Evolutionary conservation across 1,140 invertebrate genomes (phyloP).

Genomic region (Idris sp.): DNA sequence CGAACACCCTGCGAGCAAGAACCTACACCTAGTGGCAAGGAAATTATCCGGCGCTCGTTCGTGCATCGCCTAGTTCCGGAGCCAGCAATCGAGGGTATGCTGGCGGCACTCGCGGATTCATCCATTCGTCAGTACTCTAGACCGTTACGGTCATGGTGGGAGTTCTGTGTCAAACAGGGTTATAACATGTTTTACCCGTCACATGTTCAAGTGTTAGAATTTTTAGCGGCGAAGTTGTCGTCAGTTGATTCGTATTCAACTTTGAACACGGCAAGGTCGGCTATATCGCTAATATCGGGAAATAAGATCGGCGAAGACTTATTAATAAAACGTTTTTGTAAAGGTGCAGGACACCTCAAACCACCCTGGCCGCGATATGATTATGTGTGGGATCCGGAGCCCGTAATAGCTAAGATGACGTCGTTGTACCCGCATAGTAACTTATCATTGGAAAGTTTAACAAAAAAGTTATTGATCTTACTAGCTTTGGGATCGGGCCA

Average conservation of each 20-base stretch:
- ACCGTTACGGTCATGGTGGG: too few relatives aligned
- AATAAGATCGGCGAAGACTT: neutral
- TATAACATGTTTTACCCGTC: too few relatives aligned
- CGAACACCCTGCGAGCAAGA: too few relatives aligned
- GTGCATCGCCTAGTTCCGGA: too few relatives aligned
- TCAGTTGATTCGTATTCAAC: neutral
- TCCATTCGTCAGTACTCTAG: too few relatives aligned
- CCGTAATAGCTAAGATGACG: neutral
- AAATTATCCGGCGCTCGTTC: too few relatives aligned
- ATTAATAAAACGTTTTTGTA: neutral
- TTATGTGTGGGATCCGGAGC: too few relatives aligned
- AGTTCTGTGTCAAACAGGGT: too few relatives aligned
- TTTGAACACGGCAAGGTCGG: neutral
- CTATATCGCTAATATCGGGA: neutral
- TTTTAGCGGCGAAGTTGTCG: neutral
- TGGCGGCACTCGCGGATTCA: too few relatives aligned
- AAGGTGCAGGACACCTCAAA: neutral
- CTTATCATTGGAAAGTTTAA: neutral
- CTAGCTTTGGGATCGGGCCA: neutral
- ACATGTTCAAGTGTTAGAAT: neutral
- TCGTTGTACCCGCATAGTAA: neutral
- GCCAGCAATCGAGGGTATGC: too few relatives aligned
- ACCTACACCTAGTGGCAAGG: too few relatives aligned
- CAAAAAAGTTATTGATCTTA: conserved; percentile 1
- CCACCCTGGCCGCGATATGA: neutral